Evolutionary conservation across 1,140 invertebrate species (phyloP).

Genomic region (Delia radicum): DNA sequence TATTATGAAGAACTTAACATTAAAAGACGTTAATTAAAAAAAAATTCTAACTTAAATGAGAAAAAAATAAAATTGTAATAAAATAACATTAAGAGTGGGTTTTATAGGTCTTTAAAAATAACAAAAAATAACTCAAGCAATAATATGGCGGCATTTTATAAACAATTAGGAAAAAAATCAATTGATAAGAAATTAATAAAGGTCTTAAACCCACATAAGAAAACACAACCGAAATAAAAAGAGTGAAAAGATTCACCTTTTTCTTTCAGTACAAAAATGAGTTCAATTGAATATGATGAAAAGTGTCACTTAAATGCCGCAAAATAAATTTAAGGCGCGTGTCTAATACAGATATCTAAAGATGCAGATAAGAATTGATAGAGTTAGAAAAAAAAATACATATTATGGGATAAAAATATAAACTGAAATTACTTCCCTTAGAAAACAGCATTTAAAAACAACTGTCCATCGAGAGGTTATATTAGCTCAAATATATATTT

Average conservation of each 20-base stretch:
- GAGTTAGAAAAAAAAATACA: neutral
- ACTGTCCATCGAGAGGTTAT: no score
- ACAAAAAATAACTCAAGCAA: neutral
- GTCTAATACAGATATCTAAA: neutral
- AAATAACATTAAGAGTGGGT: neutral
- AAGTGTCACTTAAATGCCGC: neutral
- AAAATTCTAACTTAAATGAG: neutral
- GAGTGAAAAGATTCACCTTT: neutral
- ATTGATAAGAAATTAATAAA: neutral
- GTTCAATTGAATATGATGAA: neutral
- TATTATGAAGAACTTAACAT: no score
- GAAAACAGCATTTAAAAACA: no score
- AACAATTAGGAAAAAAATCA: neutral
- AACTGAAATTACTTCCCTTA: no score
- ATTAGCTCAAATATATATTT: no score
- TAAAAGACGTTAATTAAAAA: no score
- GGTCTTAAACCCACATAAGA: neutral
- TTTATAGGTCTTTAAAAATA: neutral
- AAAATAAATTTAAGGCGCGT: neutral
- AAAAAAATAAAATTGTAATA: neutral
- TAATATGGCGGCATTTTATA: neutral
- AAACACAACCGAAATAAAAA: neutral
- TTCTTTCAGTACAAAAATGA: neutral
- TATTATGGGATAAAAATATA: neutral
- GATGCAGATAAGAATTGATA: neutral